A percentile compares a stretch with the other conserved stretches of the same genome.
These are phyloP conservation scores for Ascidia mentula DNA, from an alignment of 23 tunicate species.

Conservation along the genomic window DNA sequence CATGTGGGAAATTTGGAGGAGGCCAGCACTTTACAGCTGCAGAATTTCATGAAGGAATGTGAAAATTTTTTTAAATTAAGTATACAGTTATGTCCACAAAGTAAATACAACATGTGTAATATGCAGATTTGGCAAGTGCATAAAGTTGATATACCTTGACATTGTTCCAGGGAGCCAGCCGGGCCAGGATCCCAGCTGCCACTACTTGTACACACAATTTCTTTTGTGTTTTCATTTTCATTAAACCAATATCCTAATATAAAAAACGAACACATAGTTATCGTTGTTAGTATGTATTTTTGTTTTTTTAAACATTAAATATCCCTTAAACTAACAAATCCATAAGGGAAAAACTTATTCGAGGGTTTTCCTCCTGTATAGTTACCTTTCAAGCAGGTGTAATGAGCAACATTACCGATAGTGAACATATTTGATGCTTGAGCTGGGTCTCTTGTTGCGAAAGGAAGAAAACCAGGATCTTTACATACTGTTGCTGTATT, in stretches of 20 bases:
- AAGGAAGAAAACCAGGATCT: conserved; percentile 38
- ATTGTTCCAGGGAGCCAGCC: background rate
- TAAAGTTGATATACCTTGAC: conserved; percentile 17
- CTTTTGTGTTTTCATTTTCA: background rate
- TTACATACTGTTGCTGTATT: conserved; percentile 27
- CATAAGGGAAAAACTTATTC: too few relatives aligned
- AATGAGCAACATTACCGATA: background rate
- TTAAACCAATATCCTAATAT: background rate
- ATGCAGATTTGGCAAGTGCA: too few relatives aligned
- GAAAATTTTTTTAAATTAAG: too few relatives aligned
- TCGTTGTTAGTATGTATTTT: too few relatives aligned
- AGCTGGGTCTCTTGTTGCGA: conserved; percentile 16
- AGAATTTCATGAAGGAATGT: too few relatives aligned
- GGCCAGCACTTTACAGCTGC: conserved; percentile 33
- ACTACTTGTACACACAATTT: conserved; percentile 11
- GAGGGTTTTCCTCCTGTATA: too few relatives aligned
- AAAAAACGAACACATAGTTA: too few relatives aligned
- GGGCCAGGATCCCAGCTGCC: conserved; percentile 36
- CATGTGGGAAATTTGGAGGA: conserved; percentile 15
- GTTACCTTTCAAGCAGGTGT: conserved; percentile 23
- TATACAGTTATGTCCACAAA: too few relatives aligned
- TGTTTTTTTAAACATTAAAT: too few relatives aligned
- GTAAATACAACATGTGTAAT: too few relatives aligned
- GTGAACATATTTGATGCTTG: background rate
- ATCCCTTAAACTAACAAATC: too few relatives aligned